phyloP scores from a whole-genome alignment of 2,888 invertebrate genomes.

The Diaperis boleti region DNA sequence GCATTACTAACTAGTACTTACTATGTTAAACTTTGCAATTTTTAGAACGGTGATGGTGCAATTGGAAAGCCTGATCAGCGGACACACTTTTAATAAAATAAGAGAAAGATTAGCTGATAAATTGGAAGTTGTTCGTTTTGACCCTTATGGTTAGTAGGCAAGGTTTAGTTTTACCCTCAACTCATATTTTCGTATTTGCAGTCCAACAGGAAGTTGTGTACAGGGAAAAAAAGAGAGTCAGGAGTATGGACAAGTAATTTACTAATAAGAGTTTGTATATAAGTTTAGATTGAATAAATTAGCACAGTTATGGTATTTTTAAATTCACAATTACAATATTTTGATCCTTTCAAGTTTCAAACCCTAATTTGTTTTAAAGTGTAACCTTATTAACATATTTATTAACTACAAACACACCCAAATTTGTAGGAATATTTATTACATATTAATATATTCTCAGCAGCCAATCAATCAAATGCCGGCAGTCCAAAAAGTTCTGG shows the following conservation, averaged over 20 bases:
- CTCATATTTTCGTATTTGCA: constrained; percentile 66
- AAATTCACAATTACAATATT: background rate
- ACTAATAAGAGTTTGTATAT: constrained; percentile 15
- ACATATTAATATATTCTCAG: too few species aligned
- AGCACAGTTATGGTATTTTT: background rate
- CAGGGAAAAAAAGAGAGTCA: constrained; percentile 81
- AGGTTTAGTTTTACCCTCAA: too few species aligned
- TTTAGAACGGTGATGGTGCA: constrained; percentile 84
- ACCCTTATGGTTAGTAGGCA: constrained; percentile 81
- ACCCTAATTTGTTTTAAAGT: too few species aligned
- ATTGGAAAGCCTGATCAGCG: constrained; percentile 83
- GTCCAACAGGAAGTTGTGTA: constrained; percentile 77
- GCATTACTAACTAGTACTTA: too few species aligned
- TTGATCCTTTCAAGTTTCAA: too few species aligned
- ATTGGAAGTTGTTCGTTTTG: constrained; percentile 79
- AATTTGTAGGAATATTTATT: too few species aligned
- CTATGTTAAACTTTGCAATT: too few species aligned
- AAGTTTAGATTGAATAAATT: background rate
- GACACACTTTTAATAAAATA: constrained; percentile 75
- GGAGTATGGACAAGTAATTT: constrained; percentile 69
- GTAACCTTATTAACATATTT: too few species aligned
- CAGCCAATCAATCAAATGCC: background rate
- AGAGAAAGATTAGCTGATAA: constrained; percentile 84
- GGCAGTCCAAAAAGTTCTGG: constrained; percentile 92
- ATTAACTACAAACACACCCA: too few species aligned